Evolutionary conservation across 2,113 vertebrate genomes (phyloP).

Genomic region (Gallinago jamesoni): DNA sequence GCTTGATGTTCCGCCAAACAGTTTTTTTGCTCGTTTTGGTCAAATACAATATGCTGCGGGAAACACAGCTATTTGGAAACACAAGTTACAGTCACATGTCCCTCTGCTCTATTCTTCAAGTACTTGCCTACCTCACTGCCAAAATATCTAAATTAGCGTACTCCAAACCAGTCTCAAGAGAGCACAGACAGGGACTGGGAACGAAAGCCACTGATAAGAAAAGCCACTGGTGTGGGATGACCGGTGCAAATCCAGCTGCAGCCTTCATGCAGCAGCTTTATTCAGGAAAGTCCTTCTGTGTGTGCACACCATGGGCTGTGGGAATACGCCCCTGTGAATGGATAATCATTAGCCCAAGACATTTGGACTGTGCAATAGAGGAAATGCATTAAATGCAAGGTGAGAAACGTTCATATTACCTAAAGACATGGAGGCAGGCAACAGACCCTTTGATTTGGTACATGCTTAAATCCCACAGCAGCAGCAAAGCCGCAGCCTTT

Average conservation of each 20-base stretch:
- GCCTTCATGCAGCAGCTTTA: fast-evolving
- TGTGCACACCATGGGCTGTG: background rate
- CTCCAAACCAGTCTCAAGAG: background rate
- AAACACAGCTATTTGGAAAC: slow-evolving; percentile 72
- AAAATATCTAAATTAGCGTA: background rate
- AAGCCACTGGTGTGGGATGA: background rate
- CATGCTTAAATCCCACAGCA: fast-evolving
- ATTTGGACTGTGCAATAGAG: background rate
- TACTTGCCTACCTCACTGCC: slow-evolving; percentile 24
- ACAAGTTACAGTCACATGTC: slow-evolving; percentile 75
- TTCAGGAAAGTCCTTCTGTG: background rate
- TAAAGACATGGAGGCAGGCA: background rate
- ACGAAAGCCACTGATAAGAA: background rate
- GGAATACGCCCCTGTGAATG: fast-evolving
- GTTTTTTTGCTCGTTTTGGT: slow-evolving; percentile 53
- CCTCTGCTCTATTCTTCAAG: slow-evolving; percentile 53
- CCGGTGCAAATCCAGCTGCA: background rate
- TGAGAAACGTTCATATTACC: background rate
- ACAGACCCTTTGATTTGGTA: background rate
- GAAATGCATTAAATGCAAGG: background rate
- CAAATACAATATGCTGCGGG: slow-evolving; percentile 74
- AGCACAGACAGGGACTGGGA: background rate
- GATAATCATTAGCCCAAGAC: background rate
- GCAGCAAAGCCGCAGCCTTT: background rate
- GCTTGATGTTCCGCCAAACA: slow-evolving; percentile 75